phyloP scores from a whole-genome alignment of 2,888 invertebrate species.

The Hypomecis atomaria region DNA sequence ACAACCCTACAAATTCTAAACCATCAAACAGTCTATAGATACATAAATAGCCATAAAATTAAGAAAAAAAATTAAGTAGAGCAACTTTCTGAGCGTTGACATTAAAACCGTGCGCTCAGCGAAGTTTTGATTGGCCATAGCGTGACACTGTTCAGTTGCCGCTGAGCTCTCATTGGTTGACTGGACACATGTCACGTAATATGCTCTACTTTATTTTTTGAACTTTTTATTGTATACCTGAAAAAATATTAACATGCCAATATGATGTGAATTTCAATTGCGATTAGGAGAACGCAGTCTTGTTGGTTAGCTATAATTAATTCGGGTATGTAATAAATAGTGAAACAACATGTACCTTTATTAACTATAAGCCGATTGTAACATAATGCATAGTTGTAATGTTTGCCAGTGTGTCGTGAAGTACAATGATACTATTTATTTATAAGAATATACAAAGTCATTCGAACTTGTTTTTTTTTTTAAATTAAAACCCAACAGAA shows the following conservation, averaged over 20 bases:
- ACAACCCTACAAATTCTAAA: conserved; percentile 75
- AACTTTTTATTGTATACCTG: conserved; percentile 21
- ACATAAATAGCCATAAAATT: conserved; percentile 42
- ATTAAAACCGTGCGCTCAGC: conserved; percentile 21
- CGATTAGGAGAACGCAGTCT: conserved; percentile 9
- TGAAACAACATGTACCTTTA: conserved; percentile 20
- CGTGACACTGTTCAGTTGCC: conserved; percentile 9
- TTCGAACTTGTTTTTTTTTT: conserved; percentile 9
- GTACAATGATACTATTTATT: conserved; percentile 67
- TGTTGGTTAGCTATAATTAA: conserved; percentile 2
- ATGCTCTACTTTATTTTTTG: conserved; percentile 38
- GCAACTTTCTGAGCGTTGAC: conserved; percentile 40
- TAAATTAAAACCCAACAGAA: neutral
- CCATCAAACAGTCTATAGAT: conserved; percentile 35
- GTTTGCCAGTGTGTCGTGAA: conserved; percentile 55
- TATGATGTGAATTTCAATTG: conserved; percentile 10
- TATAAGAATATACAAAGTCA: conserved; percentile 63
- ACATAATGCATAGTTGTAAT: conserved; percentile 52
- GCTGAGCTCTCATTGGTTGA: conserved; percentile 23
- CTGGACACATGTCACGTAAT: conserved; percentile 18
- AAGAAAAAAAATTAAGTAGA: conserved; percentile 41
- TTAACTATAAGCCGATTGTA: conserved; percentile 31
- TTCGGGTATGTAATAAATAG: conserved; percentile 27
- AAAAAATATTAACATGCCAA: neutral
- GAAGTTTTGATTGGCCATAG: conserved; percentile 38